A percentile compares a stretch with the other conserved stretches of the same genome.
These are phyloP conservation scores for Lysandra coridon DNA, from an alignment of 2,888 invertebrate species.

Conservation along the genomic window DNA sequence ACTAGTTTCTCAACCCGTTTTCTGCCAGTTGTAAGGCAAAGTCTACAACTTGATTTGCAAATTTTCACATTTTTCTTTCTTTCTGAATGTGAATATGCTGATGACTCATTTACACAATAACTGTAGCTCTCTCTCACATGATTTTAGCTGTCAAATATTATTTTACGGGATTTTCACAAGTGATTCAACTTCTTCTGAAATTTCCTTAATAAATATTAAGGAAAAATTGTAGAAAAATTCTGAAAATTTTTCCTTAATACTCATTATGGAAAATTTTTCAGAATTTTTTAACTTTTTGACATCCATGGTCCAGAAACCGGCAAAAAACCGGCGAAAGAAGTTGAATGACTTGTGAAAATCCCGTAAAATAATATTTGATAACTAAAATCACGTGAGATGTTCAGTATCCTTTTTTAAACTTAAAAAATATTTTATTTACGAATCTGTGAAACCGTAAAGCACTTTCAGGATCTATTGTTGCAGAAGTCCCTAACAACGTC, in stretches of 20 bases:
- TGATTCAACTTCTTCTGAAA: not conserved
- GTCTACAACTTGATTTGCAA: not conserved
- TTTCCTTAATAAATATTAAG: too few species aligned
- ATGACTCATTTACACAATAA: not conserved
- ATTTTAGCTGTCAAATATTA: not conserved
- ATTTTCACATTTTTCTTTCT: not conserved
- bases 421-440: not conserved
- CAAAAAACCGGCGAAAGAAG: not conserved
- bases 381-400: not conserved
- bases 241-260: too few species aligned
- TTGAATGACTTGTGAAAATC: not conserved
- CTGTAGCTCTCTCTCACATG: not conserved
- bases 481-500: too few species aligned
- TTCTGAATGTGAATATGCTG: not conserved
- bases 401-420: too few species aligned
- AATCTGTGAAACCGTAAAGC: not conserved
- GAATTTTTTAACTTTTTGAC: too few species aligned
- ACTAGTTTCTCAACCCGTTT: constrained; percentile 25
- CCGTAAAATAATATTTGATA: not conserved
- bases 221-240: too few species aligned
- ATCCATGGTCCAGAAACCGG: too few species aligned
- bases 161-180: not conserved
- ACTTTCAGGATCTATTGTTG: not conserved
- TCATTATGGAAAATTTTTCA: too few species aligned
- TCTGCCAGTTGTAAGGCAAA: not conserved